These are phyloP conservation scores for Coelinius sp. DNA, from an alignment of 2,888 invertebrate species.

Conservation along the genomic window DNA sequence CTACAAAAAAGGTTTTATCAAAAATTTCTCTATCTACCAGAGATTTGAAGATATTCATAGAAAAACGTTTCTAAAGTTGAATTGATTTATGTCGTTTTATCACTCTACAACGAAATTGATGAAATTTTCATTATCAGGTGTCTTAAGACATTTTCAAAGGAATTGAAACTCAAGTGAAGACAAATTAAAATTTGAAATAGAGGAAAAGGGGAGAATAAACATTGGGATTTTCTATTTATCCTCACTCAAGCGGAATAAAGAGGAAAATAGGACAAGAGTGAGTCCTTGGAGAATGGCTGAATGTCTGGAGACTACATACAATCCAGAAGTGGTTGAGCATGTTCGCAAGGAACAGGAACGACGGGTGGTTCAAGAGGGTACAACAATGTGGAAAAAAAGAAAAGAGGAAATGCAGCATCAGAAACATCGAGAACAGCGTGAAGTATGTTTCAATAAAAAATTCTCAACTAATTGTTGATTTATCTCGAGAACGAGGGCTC, in stretches of 20 bases:
- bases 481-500: too few species aligned
- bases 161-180: background rate
- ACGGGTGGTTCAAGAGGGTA: constrained; percentile 64
- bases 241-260: background rate
- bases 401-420: constrained; percentile 66
- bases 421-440: constrained; percentile 65
- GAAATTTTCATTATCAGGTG: background rate
- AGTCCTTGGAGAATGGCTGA: constrained; percentile 50
- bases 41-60: background rate
- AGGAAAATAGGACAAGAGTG: background rate
- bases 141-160: background rate
- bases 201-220: background rate
- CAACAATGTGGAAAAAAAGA: constrained; percentile 62
- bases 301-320: constrained; percentile 59
- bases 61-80: too few species aligned
- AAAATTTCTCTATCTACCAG: too few species aligned
- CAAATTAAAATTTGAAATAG: background rate
- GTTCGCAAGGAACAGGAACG: constrained; percentile 62
- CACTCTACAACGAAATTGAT: background rate
- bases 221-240: background rate
- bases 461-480: too few species aligned
- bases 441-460: too few species aligned
- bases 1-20: too few species aligned
- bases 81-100: background rate
- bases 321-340: constrained; percentile 61